These are phyloP conservation scores for Seriola aureovittata DNA, from an alignment of 2,113 vertebrate species.

Conservation along the genomic window DNA sequence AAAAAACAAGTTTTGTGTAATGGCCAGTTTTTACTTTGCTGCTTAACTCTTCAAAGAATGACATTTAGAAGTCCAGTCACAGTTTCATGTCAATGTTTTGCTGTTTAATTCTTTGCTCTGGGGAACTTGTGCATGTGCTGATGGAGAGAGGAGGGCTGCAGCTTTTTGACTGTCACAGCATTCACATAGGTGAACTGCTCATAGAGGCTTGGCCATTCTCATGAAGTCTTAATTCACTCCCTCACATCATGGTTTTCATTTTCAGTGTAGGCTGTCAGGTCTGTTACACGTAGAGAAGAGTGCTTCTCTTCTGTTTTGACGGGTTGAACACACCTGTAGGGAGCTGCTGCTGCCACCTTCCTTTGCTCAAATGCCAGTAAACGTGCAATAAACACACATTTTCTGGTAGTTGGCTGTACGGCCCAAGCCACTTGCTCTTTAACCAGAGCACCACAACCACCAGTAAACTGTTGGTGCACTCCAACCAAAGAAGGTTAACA, in stretches of 20 bases:
- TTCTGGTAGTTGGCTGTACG: slow-evolving; percentile 58
- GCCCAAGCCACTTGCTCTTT: slow-evolving; percentile 43
- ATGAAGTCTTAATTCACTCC: neutral
- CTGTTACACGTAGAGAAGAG: slow-evolving; percentile 17
- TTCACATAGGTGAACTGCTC: neutral
- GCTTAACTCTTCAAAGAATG: neutral
- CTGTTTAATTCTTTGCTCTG: neutral
- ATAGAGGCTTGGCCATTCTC: neutral
- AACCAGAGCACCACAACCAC: slow-evolving; percentile 73
- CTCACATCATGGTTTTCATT: neutral
- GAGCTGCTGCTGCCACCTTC: neutral
- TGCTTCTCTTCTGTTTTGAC: slow-evolving; percentile 6
- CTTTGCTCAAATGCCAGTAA: slow-evolving; percentile 78
- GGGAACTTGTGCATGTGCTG: neutral
- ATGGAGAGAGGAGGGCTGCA: neutral
- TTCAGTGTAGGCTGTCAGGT: neutral
- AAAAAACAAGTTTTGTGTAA: neutral
- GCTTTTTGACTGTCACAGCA: neutral
- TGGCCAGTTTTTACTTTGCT: neutral
- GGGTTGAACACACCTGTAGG: slow-evolving; percentile 33
- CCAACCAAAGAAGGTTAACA: slow-evolving; percentile 81
- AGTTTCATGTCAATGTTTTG: neutral
- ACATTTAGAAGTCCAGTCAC: neutral
- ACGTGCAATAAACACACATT: slow-evolving; percentile 74
- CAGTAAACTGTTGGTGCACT: slow-evolving; percentile 81